phyloP scores from a whole-genome alignment of 2,113 vertebrate species.

The Natator depressus region DNA sequence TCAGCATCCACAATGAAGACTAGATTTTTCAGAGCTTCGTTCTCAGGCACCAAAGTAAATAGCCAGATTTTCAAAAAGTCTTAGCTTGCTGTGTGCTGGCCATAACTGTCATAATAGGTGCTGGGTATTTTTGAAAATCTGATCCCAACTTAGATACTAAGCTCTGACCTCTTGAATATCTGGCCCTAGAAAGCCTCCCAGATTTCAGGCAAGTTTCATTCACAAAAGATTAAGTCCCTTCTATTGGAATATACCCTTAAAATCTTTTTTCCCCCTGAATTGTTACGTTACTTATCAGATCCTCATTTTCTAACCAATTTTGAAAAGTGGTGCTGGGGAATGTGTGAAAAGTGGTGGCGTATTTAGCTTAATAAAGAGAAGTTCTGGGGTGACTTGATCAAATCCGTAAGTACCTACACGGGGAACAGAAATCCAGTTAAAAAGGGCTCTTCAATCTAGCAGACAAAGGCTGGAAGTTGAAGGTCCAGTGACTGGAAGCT shows the following conservation, averaged over 20 bases:
- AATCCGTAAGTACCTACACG: not conserved
- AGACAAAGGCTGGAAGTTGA: not conserved
- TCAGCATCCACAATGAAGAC: not conserved
- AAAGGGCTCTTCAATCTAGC: not conserved
- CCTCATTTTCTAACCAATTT: not conserved
- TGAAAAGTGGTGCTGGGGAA: not conserved
- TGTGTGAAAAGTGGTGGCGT: not conserved
- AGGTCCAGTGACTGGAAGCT: not conserved
- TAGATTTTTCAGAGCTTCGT: not conserved
- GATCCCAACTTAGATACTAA: not conserved
- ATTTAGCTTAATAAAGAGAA: not conserved
- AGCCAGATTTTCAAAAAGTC: not conserved
- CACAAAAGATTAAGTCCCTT: not conserved
- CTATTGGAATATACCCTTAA: not conserved
- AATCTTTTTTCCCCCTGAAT: not conserved
- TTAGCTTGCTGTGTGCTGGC: not conserved
- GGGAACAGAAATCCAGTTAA: not conserved
- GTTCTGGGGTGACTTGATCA: not conserved
- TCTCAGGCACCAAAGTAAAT: not conserved
- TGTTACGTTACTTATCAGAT: not conserved
- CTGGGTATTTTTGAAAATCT: not conserved
- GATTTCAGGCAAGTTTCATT: not conserved
- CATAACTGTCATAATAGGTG: not conserved
- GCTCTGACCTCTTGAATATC: constrained; percentile 17
- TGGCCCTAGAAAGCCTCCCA: constrained; percentile 6